Evolutionary conservation across 2,113 vertebrate genomes (phyloP).

Genomic region (Muntiacus reevesi): DNA sequence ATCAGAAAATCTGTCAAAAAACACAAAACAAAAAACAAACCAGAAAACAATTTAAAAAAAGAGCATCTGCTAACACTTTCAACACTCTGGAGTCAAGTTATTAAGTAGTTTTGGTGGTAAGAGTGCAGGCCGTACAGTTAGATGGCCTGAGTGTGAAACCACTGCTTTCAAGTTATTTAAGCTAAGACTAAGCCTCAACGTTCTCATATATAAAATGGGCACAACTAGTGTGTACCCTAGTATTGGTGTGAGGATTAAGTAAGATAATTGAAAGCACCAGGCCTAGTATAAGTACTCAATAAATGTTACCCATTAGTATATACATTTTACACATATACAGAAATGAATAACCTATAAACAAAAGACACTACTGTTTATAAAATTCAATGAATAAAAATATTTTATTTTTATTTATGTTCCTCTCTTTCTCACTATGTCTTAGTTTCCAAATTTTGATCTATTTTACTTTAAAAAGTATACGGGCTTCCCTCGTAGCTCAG

Average conservation of each 20-base stretch:
- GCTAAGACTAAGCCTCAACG: neutral
- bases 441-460: neutral
- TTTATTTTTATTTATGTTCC: neutral
- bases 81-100: neutral
- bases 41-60: neutral
- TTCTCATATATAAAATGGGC: neutral
- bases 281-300: neutral
- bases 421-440: neutral
- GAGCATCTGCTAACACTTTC: neutral
- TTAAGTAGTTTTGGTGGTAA: neutral
- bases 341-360: neutral
- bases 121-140: neutral
- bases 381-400: neutral
- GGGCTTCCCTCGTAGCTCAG: neutral
- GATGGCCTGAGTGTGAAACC: neutral
- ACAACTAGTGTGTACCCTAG: neutral
- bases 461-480: neutral
- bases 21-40: neutral
- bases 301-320: neutral
- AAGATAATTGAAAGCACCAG: neutral
- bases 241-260: neutral
- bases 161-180: neutral
- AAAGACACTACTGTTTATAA: neutral
- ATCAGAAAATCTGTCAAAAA: slow-evolving; percentile 77
- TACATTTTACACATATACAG: neutral